These are phyloP conservation scores for Rhinoptilus africanus DNA, from an alignment of 2,113 vertebrate species.

Conservation along the genomic window DNA sequence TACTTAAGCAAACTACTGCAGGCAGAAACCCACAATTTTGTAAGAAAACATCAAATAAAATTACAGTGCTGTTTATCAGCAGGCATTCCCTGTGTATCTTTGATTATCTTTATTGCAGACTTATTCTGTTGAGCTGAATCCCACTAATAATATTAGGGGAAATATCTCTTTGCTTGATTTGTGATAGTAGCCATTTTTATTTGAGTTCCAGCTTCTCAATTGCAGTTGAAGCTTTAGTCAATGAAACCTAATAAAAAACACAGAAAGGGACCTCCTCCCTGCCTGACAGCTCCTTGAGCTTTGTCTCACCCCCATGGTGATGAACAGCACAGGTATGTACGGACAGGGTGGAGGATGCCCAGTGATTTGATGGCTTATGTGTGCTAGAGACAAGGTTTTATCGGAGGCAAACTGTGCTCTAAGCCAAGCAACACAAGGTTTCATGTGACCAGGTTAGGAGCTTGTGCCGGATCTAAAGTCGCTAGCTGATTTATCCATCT, in stretches of 20 bases:
- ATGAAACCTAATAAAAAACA: constrained; percentile 26
- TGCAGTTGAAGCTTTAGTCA: constrained; percentile 7
- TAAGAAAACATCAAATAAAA: constrained; percentile 63
- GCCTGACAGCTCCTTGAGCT: neutral
- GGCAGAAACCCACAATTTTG: constrained; percentile 57
- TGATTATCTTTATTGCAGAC: constrained; percentile 53
- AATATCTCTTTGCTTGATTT: constrained; percentile 66
- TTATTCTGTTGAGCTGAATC: constrained; percentile 49
- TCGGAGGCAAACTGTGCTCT: neutral
- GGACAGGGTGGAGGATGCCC: neutral
- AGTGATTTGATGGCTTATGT: constrained; percentile 2
- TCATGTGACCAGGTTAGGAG: neutral
- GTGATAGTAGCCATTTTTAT: constrained; percentile 48
- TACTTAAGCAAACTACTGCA: constrained; percentile 30
- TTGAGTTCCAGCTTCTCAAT: constrained; percentile 40
- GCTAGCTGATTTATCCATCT: neutral
- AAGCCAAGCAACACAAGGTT: neutral
- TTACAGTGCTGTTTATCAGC: constrained; percentile 60
- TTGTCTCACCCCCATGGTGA: neutral
- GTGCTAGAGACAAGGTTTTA: neutral
- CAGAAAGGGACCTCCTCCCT: neutral
- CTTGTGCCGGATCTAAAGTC: neutral
- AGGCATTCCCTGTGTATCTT: constrained; percentile 29
- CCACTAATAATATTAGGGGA: constrained; percentile 51
- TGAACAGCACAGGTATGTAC: neutral